Evolutionary conservation across 1,140 invertebrate species (phyloP).

Genomic region (Daktulosphaira vitifoliae): DNA sequence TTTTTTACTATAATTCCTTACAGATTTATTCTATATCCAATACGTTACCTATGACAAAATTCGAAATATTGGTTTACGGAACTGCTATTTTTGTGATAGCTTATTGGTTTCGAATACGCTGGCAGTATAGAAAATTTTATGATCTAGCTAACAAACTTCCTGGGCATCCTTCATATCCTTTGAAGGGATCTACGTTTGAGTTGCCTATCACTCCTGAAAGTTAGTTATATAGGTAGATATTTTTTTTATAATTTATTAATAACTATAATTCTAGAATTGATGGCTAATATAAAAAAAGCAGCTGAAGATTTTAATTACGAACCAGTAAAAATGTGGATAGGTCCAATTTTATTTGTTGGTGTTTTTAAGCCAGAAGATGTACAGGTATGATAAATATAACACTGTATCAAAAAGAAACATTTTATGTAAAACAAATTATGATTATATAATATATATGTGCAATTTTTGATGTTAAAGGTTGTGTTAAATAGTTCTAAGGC

Average conservation of each 20-base stretch:
- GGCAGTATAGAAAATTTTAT: conserved; percentile 19
- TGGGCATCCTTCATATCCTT: background rate
- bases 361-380: conserved; percentile 18
- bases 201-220: conserved; percentile 10
- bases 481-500: conserved; percentile 37
- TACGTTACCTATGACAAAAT: background rate
- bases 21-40: too few species aligned
- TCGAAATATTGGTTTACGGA: background rate
- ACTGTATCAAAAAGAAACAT: too few species aligned
- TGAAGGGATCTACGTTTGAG: conserved; percentile 9
- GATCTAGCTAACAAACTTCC: background rate
- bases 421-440: too few species aligned
- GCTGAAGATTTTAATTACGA: conserved; percentile 13
- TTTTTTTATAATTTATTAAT: too few species aligned
- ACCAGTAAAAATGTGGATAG: conserved; percentile 15
- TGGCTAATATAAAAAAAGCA: conserved; percentile 8
- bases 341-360: conserved; percentile 19
- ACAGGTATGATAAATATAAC: too few species aligned
- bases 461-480: conserved; percentile 34
- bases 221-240: background rate
- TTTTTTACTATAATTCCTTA: too few species aligned
- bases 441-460: too few species aligned
- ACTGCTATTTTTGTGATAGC: background rate
- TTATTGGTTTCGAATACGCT: conserved; percentile 8
- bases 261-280: background rate